Percentiles rank a stretch among this genome's conserved stretches.
These are phyloP conservation scores for Cotesia glomerata DNA, from an alignment of 1,140 invertebrate species.

Conservation along the genomic window DNA sequence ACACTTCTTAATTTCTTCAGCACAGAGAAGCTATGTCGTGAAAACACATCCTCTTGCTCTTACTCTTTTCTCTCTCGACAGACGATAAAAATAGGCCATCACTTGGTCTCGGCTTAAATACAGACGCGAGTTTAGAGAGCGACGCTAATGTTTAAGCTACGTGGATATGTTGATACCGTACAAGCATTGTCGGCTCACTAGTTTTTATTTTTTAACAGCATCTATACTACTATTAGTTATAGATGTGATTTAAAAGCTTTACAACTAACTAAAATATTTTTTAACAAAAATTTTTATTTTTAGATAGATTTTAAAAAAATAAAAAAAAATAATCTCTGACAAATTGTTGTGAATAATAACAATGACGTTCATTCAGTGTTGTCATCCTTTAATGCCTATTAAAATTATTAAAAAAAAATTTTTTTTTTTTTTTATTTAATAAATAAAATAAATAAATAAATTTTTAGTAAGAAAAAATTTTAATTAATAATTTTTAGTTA, in stretches of 20 bases:
- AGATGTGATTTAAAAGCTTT: background rate
- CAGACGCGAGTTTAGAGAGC: background rate
- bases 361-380: too few species aligned
- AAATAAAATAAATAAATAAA: background rate
- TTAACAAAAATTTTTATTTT: too few species aligned
- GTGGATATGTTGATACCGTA: background rate
- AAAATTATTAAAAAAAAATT: too few species aligned
- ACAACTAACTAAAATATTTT: too few species aligned
- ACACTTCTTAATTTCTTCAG: background rate
- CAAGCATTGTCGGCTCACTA: conserved; percentile 6
- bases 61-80: conserved; percentile 7
- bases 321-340: too few species aligned
- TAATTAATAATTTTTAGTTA: background rate
- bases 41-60: conserved; percentile 20
- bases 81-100: conserved; percentile 38
- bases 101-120: conserved; percentile 26
- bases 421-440: too few species aligned
- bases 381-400: too few species aligned
- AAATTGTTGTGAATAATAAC: too few species aligned
- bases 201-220: background rate
- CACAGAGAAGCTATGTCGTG: background rate
- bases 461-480: too few species aligned
- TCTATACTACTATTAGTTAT: background rate
- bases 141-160: background rate
- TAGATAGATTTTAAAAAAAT: too few species aligned